Percentiles rank a stretch among this genome's conserved stretches.
Conservation (phyloP, 2,113 vertebrate genomes). For the Gorsachius goisagi region DNA sequence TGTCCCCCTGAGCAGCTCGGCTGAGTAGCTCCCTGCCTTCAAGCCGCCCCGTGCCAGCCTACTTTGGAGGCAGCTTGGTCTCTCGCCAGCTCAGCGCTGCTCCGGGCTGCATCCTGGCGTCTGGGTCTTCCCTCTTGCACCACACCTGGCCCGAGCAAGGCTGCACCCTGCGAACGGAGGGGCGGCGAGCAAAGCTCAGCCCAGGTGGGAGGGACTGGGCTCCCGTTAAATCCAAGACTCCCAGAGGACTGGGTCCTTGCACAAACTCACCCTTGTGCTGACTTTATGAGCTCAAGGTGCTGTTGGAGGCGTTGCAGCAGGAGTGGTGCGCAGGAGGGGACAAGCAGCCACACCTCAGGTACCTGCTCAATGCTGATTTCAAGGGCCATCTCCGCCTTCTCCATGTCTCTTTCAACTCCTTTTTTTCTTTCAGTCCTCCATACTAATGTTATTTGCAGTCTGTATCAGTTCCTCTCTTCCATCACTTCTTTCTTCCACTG, state of each 20-base stretch:
- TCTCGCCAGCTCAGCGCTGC: not conserved
- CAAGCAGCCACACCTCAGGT: slow-evolving; percentile 2
- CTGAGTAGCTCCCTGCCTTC: not conserved
- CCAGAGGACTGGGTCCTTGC: not conserved
- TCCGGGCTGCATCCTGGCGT: accelerated
- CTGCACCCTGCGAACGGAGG: not conserved
- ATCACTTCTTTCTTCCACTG: not conserved
- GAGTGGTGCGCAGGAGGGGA: not conserved
- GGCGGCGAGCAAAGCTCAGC: slow-evolving; percentile 5
- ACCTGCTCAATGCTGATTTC: not conserved
- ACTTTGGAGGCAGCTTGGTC: not conserved
- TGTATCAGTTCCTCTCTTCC: not conserved
- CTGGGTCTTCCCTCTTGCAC: not conserved
- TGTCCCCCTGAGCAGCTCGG: not conserved
- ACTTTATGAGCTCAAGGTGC: not conserved
- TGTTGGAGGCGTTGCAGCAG: not conserved
- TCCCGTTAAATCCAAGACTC: slow-evolving; percentile 19
- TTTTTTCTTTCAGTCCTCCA: not conserved
- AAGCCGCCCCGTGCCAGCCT: accelerated
- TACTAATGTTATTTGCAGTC: not conserved
- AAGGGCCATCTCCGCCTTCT: not conserved
- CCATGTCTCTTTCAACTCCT: not conserved
- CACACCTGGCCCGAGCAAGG: not conserved
- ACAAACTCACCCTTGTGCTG: not conserved
- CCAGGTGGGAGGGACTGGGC: slow-evolving; percentile 58